Evolutionary conservation across 2,888 invertebrate genomes (phyloP), one percentile per base, ranked within the genome.

Genomic region (Orthosia gracilis): DNA sequence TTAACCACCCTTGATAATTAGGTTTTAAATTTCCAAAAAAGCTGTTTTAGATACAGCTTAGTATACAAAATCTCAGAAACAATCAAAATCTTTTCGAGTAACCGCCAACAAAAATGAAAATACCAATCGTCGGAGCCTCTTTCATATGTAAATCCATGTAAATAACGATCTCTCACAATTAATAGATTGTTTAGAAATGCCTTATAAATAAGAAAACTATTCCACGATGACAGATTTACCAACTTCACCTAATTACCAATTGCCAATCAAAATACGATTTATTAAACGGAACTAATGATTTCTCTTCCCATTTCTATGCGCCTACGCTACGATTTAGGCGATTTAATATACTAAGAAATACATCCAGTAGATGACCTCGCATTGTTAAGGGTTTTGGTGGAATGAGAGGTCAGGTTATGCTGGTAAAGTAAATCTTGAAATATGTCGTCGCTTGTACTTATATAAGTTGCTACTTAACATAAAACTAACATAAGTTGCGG

Each of bases 231-330:
- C 73, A 76, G 82, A 82, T 85, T 78, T 73, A 76, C 66, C 31
- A 67, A 49, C 31, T 18, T 58, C 45, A 64, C 65, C 61, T 76
- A 61, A 85, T 78, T 81, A 70, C 62, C 45, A 70, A 68, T 55
- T 31, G 52, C 45, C 74, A 59, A 78, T 83, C 83, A 84, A 77
- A 85, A 85, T 65, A 85, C 69, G 49, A 83, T 82, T 64, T 73
- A 76, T 73, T 75, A 64, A 74, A 70, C 49, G 17, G 62, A 47
- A 21, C 58, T 72, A 74, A 82, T 76, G 69, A 79, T 72, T 65
- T 59, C 54, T 66, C 78, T 73, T 31, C 61, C 45, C 72, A 80
- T 83, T 65, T 73, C 40, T 79, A 50, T 76, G 77, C 73, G 21
- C 82, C 83, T 73, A 83, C 83, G 70, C 59, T 40, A 31, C 47